Evolutionary conservation across 2,888 invertebrate genomes (phyloP).

Genomic region (Cartodere bifasciata): DNA sequence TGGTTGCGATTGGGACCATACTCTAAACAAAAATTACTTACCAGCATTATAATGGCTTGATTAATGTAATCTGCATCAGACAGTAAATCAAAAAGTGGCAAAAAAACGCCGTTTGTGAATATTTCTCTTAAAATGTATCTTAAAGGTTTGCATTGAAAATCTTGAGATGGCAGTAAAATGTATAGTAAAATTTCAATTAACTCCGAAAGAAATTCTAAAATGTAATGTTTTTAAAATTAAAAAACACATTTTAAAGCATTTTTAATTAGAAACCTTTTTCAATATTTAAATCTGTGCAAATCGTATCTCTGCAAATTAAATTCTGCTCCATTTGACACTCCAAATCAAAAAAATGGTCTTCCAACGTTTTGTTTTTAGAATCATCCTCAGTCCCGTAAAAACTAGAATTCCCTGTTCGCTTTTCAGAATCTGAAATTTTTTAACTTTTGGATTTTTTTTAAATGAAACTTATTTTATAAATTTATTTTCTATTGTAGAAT

Average conservation of each 20-base stretch:
- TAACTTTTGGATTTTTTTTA: too few relatives aligned
- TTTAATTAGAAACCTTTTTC: slow-evolving; percentile 39
- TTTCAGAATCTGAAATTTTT: too few relatives aligned
- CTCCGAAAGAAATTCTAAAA: slow-evolving; percentile 66
- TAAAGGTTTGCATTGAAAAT: slow-evolving; percentile 72
- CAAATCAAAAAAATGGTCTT: slow-evolving; percentile 77
- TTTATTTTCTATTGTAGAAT: too few relatives aligned
- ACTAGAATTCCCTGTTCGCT: not conserved
- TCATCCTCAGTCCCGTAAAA: not conserved
- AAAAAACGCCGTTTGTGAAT: slow-evolving; percentile 29
- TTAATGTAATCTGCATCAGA: slow-evolving; percentile 88
- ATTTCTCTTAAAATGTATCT: slow-evolving; percentile 61
- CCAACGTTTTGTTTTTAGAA: slow-evolving; percentile 35
- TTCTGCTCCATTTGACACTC: slow-evolving; percentile 80
- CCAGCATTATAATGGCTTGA: slow-evolving; percentile 77
- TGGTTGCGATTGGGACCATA: too few relatives aligned
- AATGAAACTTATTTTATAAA: too few relatives aligned
- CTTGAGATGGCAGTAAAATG: slow-evolving; percentile 68
- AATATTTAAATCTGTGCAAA: slow-evolving; percentile 56
- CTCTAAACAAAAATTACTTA: slow-evolving; percentile 39
- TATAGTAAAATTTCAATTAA: slow-evolving; percentile 73
- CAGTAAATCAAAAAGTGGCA: slow-evolving; percentile 54
- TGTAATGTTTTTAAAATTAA: slow-evolving; percentile 12
- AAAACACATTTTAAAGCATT: not conserved
- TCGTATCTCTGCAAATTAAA: slow-evolving; percentile 62